phyloP scores from a whole-genome alignment of 1,140 invertebrate species.

The Micrasema minimum region DNA sequence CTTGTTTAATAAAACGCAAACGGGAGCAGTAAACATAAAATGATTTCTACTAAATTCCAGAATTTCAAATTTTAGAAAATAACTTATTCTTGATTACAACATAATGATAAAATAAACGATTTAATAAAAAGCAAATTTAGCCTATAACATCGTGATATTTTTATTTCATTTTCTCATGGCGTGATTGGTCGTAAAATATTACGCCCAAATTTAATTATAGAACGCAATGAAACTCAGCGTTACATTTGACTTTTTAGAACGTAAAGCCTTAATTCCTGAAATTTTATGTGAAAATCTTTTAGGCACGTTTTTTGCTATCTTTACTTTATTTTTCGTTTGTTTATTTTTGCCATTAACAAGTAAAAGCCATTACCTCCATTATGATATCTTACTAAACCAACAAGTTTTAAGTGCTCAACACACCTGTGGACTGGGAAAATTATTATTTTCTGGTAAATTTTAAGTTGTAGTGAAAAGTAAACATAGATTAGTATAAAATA shows the following conservation, averaged over 20 bases:
- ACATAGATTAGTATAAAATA: too few relatives aligned
- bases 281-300: constrained; percentile 15
- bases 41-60: too few relatives aligned
- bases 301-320: neutral
- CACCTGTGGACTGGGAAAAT: constrained; percentile 11
- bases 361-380: constrained; percentile 37
- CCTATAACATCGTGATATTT: neutral
- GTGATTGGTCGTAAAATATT: neutral
- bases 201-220: neutral
- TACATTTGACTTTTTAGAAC: constrained; percentile 6
- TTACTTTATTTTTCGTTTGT: constrained; percentile 4
- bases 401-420: constrained; percentile 20
- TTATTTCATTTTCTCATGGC: neutral
- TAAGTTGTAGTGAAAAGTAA: too few relatives aligned
- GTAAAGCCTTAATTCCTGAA: neutral
- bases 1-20: too few relatives aligned
- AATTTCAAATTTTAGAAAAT: neutral
- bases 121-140: neutral
- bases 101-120: neutral
- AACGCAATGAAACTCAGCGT: neutral
- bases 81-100: neutral
- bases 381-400: constrained; percentile 36
- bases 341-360: constrained; percentile 37
- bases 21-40: too few relatives aligned
- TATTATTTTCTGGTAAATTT: neutral